Base-by-base conservation (phyloP, 2,797 vertebrate genomes). In the Acanthiza pusilla region DNA sequence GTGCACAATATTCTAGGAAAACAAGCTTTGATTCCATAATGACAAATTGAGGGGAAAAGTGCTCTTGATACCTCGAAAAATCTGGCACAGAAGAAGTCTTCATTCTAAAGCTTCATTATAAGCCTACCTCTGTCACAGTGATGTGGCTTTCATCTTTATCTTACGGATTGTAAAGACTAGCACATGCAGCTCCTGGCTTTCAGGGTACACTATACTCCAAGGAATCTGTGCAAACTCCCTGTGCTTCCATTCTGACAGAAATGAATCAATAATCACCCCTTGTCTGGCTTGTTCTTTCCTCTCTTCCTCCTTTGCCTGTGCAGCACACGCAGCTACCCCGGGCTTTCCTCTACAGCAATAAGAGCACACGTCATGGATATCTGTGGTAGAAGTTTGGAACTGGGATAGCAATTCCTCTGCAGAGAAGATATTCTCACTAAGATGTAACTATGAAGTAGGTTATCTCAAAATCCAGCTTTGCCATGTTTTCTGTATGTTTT, bases 41-140 rank as follows among this genome's bases (percentile, higher is more conserved):
- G 8, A 72, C 77, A 74, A 78, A 89, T 75, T 74, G 61, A 71
- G 91, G 87, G 94, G 80, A 58, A 79, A 74, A 92, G 85, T 74
- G 71, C 57, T 91, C 72, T 89, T 40, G 6, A 54, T 92, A 93
- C 91, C 92, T 94, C 60, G 23, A 75, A 78, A 85, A 92, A 83
- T 73, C 75, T 91, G 78, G 75, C 77, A 80, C 65, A 68, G 87
- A 88, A 87, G 82, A 92, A 82, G 55, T 93, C 54, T 87, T 91
- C 80, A 80, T 92, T 80, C 47, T 91, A 79, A 92, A 95, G 91
- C 77, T 94, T 93, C 85, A 10, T 88, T 92, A 55, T 95, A 84
- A 96, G 89, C 96, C 96, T 95, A 94, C 96, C 96, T 97, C 96
- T 95, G 94, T 94, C 94, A 77, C 76, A 54, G 57, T 60, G 71